Base-by-base conservation (phyloP, 2,113 vertebrate genomes). In the Heterotilapia buettikoferi region DNA sequence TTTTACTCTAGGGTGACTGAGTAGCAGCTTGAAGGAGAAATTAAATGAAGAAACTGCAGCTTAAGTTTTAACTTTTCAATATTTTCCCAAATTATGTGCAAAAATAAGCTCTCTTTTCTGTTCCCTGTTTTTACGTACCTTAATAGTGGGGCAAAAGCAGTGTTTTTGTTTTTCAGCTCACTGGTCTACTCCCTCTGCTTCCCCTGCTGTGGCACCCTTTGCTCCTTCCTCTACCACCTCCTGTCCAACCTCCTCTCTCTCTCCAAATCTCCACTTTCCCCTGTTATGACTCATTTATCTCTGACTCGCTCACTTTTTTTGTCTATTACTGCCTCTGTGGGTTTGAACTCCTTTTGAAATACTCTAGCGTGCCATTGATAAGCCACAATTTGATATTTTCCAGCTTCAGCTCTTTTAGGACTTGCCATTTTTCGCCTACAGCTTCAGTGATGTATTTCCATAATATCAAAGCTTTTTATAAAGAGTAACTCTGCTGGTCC, bases 331-430 rank as follows among this genome's bases (percentile, higher is more conserved):
- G n/a, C 47, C 47, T 88, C 85, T n/a, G 19, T 61, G 26, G 63
- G 79, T 78, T 86, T 90, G 52, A 86, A 16, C 18, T 84, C 54
- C 36, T 38, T 89, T 89, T 86, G 71, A 40, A 71, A 71, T 71
- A 43, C 66, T 10, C 66, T 16, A 43, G n/a, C n/a, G 81, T 38
- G 43, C 63, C 66, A 85, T 84, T 82, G 61, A 88, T 91, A 84
- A 40, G 7, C 83, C 84, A 76, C 87, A 87, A 92, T 87, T 54
- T 2, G 26, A 89, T 88, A 83, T 84, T 83, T 82, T 82, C n/a
- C 33, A 43, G 24, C 11, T 57, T 33, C 9, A 2, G 36, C 63
- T 40, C 33, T 40, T 68, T 40, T 68, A 40, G 63, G n/a, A 36
- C 26, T 68, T 13, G 50, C 56, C 79, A 82, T 84, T 87, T 79